Conservation (phyloP, 1,140 invertebrate genomes). For the Neelides sp. region DNA sequence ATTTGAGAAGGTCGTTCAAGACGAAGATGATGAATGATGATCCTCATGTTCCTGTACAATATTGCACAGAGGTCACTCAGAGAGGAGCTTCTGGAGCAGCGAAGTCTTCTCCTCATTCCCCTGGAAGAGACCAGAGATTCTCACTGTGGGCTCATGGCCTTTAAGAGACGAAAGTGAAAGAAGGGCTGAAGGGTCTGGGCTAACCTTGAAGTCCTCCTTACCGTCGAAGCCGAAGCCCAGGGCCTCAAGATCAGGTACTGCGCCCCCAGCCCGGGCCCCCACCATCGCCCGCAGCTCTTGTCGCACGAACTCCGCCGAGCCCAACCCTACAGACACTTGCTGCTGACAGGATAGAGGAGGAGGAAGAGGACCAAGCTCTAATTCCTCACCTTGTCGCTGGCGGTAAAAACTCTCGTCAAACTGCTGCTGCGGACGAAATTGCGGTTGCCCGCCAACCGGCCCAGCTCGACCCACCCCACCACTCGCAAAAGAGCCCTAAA, state of each 20-base stretch:
- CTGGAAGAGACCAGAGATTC: no score
- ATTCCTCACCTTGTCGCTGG: slow-evolving; percentile 14
- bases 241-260: slow-evolving; percentile 35
- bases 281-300: slow-evolving; percentile 77
- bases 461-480: slow-evolving; percentile 15
- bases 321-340: slow-evolving; percentile 3
- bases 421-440: neutral
- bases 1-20: no score
- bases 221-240: slow-evolving; percentile 6
- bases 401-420: slow-evolving; percentile 1
- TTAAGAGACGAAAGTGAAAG: no score
- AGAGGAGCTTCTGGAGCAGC: no score
- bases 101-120: no score
- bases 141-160: no score
- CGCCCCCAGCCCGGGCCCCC: slow-evolving; percentile 54
- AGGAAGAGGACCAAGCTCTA: neutral
- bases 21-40: no score
- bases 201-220: neutral
- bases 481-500: no score
- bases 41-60: no score
- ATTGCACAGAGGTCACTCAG: no score
- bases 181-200: no score
- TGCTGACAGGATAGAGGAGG: neutral
- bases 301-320: slow-evolving; percentile 73
- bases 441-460: neutral